A percentile compares a stretch with the other conserved stretches of the same genome.
These are phyloP conservation scores for Aphelocoma coerulescens DNA, from an alignment of 2,113 vertebrate species.

Conservation along the genomic window DNA sequence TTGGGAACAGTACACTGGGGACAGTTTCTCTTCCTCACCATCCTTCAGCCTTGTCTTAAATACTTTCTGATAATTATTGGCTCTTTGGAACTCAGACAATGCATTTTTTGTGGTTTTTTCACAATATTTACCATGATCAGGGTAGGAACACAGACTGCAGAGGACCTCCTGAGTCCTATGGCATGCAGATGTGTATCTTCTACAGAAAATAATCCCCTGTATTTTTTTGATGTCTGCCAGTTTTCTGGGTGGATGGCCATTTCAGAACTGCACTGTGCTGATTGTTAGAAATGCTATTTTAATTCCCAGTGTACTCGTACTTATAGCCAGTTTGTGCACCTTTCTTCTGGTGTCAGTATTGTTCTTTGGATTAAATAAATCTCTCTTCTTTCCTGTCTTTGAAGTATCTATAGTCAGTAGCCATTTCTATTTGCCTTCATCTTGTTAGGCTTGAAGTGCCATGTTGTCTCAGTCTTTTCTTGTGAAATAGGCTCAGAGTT, in stretches of 20 bases:
- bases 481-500: not conserved
- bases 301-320: not conserved
- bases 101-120: not conserved
- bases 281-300: not conserved
- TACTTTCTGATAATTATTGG: not conserved
- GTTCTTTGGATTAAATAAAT: not conserved
- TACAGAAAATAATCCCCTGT: not conserved
- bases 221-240: not conserved
- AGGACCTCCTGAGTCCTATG: not conserved
- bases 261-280: not conserved
- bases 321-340: not conserved
- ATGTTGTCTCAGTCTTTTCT: not conserved
- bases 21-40: not conserved
- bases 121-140: not conserved
- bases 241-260: not conserved
- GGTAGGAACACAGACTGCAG: not conserved
- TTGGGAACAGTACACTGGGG: not conserved
- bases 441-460: not conserved
- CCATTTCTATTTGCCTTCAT: not conserved
- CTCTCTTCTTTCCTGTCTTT: not conserved
- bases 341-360: not conserved
- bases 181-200: not conserved
- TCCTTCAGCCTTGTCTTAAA: not conserved
- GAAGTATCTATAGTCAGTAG: not conserved
- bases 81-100: not conserved